Evolutionary conservation across 2,888 invertebrate genomes (phyloP), one percentile per base, ranked within the genome.

Genomic region (Monoplex corrugatus): DNA sequence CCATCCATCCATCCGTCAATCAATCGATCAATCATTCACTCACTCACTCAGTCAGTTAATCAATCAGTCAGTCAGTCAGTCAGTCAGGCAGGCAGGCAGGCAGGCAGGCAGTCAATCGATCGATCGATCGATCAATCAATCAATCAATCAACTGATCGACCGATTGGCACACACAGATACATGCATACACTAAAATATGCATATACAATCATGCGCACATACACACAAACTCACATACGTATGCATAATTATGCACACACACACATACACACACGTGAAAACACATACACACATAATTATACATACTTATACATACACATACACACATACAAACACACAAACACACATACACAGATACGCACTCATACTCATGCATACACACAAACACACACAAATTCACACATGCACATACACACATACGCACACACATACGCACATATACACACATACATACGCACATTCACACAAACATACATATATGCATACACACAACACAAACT

Each of bases 301-400:
- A 45, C 84, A 13, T 13, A 45, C 84, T 1, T 8, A 45, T 50
- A 35, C 50, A 57, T 16, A 84, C 45, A 38, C 57, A 32, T 35
- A 57, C 45, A 13, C 45, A 35, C n/a, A 45, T 43, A 80, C 80
- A 80, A 40, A 80, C 80, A 80, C 80, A 80, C 40, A 19, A 40
- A 80, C 0, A 43, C 80, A 80, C 80, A 19, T 43, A 1, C 40
- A 19, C 80, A 43, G 40, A 28, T 6, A 23, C 80, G 19, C 10
- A 23, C 80, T 19, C 43, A 40, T 23, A 40, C 80, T 8, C 28
- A 40, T 43, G 43, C 43, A 80, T 43, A 80, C 80, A 80, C 80
- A 8, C 78, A 23, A 19, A 40, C 78, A 80, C 35, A 5, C 78
- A 40, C 75, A 35, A 32, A 35, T 35, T 0, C 75, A 75, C 35